These are phyloP conservation scores for Callipepla squamata DNA, from an alignment of 2,113 vertebrate genomes.

Conservation along the genomic window DNA sequence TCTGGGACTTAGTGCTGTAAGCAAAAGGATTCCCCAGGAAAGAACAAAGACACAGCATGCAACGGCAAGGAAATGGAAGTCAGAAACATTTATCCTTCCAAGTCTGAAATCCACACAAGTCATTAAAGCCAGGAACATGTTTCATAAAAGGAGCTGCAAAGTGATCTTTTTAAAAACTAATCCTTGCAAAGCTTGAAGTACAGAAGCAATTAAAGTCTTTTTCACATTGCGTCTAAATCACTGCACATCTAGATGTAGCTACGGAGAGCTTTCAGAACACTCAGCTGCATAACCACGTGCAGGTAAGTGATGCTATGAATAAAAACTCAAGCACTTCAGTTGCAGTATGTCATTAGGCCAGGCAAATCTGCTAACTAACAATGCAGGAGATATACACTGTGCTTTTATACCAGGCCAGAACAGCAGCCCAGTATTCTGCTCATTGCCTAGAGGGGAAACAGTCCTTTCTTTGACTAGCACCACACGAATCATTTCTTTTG, in stretches of 20 bases:
- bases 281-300: neutral
- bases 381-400: neutral
- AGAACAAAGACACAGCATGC: neutral
- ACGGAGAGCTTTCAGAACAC: neutral
- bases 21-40: neutral
- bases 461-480: neutral
- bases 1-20: neutral
- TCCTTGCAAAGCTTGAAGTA: neutral
- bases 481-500: neutral
- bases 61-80: fast-evolving
- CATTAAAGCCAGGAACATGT: neutral
- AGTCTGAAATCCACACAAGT: neutral
- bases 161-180: fast-evolving
- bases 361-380: neutral
- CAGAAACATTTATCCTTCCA: neutral
- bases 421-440: neutral
- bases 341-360: neutral
- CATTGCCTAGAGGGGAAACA: neutral
- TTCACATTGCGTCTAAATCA: neutral
- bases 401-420: neutral
- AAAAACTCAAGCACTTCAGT: slow-evolving; percentile 9
- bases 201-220: neutral
- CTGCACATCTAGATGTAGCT: neutral
- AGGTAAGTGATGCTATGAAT: neutral
- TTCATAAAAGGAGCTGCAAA: neutral